Evolutionary conservation across 2,888 invertebrate genomes (phyloP), one percentile per base, ranked within the genome.

Genomic region (Ophion ellenae): DNA sequence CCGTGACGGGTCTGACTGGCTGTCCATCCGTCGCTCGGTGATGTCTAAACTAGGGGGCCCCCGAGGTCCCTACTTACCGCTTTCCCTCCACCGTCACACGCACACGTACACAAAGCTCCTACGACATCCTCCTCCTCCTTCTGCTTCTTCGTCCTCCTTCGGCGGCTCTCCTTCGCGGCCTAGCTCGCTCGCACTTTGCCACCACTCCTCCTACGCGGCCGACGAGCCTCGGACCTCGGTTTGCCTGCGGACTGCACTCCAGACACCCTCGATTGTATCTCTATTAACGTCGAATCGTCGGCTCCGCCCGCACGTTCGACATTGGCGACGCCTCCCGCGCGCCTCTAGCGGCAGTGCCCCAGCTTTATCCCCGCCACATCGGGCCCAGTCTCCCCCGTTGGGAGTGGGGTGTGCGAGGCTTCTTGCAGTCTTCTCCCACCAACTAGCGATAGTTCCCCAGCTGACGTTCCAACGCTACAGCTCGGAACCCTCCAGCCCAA

Each of bases 261-360:
- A 92, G 93, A 92, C 93, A 93, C 93, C 92, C 92, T 92, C 93
- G 94, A 94, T 94, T 94, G 94, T 94, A 94, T 94, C 94, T 94
- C 94, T 94, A 94, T 94, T 94, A 94, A 93, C 92, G 90, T 89
- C 90, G 32, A 88, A 87, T 87, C 87, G 67, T 20, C 90, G 76
- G 88, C 91, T 90, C 93, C 94, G 93, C 94, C 94, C 89, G 90
- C 87, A 86, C 85, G 75, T 81, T 89, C 77, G 64, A 84, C 85
- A 69, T 70, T 76, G 76, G 82, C 66, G 80, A 83, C 81, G 66
- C 81, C 74, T 79, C 47, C 32, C 53, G 69, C 69, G 45, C 67
- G 40, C n/a, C 63, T 67, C 57, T n/a, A 57, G 17, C 17, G 14
- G 53, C 47, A 17, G 5, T 5, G 7, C 36, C 85, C 81, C 85